Conservation (phyloP, 2,888 invertebrate genomes). For the Teinopalpus imperialis region DNA sequence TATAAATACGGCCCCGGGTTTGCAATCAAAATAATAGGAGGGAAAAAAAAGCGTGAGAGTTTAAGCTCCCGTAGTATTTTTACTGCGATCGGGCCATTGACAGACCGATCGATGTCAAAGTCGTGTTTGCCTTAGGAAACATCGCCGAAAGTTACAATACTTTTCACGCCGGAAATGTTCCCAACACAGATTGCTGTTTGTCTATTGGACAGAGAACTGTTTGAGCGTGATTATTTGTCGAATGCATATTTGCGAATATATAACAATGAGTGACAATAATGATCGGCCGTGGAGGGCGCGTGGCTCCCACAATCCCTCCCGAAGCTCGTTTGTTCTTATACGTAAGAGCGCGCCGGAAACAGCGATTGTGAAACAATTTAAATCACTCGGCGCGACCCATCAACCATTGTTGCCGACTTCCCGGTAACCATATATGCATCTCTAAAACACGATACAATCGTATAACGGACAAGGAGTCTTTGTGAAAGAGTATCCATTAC, state of each 20-base stretch:
- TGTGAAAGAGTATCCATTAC: too few relatives aligned
- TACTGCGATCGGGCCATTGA: neutral
- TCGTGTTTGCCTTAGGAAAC: neutral
- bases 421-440: constrained; percentile 36
- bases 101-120: constrained; percentile 3
- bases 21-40: neutral
- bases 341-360: constrained; percentile 57
- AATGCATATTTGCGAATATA: constrained; percentile 37
- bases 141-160: neutral
- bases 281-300: constrained; percentile 37
- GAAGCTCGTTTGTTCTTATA: constrained; percentile 45
- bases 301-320: constrained; percentile 36
- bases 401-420: constrained; percentile 62
- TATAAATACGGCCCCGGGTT: neutral
- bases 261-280: constrained; percentile 37
- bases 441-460: constrained; percentile 1
- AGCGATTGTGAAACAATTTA: constrained; percentile 74
- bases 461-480: too few relatives aligned
- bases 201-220: constrained; percentile 19
- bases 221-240: constrained; percentile 37
- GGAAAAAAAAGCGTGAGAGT: constrained; percentile 3
- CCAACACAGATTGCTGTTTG: constrained; percentile 17
- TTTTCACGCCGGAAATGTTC: neutral
- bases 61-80: neutral
- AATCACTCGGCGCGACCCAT: constrained; percentile 57